Evolutionary conservation across 2,888 invertebrate species (phyloP), one percentile per base, ranked within the genome.

Genomic region (Plutella xylostella): DNA sequence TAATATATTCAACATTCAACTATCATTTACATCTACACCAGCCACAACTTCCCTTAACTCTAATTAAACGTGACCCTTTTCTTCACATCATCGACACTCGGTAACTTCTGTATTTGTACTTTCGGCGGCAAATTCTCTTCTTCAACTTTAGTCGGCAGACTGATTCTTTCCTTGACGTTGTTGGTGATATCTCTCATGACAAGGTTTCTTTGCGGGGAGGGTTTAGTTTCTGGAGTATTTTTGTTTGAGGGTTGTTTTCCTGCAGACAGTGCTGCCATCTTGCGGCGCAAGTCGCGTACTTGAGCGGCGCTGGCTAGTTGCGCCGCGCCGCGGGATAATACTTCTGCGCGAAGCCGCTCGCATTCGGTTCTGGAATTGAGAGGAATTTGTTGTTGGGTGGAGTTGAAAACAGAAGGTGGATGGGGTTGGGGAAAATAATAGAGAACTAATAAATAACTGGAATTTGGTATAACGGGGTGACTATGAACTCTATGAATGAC

Each of bases 61-160:
- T 51, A 79, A 58, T 74, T 74, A 54, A 82, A 82, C 0, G 70
- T 72, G 22, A 82, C 80, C 71, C 79, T 78, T 55, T 79, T 80
- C 57, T 64, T 77, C 2, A 73, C 77, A 53, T 79, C 78, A 19
- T 77, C 76, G 0, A 53, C 47, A 0, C 43, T 51, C 1, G 55
- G 43, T 54, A 67, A 38, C 46, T 47, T 37, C 20, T 37, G 14
- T 14, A 18, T 37, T 19, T 22, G 39, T 2, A 19, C 20, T 5
- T 3, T 37, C 4, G 19, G n/a, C 37, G 12, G 18, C 4, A 12
- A 17, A 3, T 11, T 18, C 12, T 12, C 37, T 12, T 21, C 14
- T 9, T 18, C 14, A 34, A 34, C 17, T 17, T 15, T 15, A 15
- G 15, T 9, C 34, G n/a, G 20, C 11, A 21, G 3, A 12, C 4